Percentiles rank a stretch among this genome's conserved stretches.
phyloP scores from a whole-genome alignment of 2,113 vertebrate species.

The Etheostoma cragini region DNA sequence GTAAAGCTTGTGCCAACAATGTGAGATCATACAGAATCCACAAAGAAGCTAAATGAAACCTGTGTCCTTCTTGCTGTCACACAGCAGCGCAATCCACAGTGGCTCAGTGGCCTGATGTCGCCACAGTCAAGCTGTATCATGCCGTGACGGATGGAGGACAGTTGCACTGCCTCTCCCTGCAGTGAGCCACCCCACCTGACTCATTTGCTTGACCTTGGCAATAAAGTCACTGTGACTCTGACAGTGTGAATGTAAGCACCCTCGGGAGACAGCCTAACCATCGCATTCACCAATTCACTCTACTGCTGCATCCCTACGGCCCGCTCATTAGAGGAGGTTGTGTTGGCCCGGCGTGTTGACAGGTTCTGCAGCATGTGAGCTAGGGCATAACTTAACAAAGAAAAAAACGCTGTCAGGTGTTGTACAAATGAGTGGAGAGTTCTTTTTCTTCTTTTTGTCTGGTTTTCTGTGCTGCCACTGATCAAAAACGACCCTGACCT shows the following conservation, averaged over 20 bases:
- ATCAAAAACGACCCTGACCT: conserved; percentile 23
- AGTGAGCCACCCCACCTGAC: conserved; percentile 73
- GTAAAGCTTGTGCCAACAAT: conserved; percentile 4
- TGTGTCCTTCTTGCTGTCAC: conserved; percentile 61
- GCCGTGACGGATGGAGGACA: conserved; percentile 66
- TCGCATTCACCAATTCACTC: conserved; percentile 49
- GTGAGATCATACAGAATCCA: neutral
- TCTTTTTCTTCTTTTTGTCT: conserved; percentile 28
- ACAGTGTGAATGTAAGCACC: conserved; percentile 65
- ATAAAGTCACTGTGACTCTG: conserved; percentile 66
- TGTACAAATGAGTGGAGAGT: conserved; percentile 30
- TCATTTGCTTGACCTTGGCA: conserved; percentile 80
- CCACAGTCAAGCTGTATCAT: conserved; percentile 50
- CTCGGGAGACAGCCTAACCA: conserved; percentile 60
- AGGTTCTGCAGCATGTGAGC: conserved; percentile 44
- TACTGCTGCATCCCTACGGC: conserved; percentile 45
- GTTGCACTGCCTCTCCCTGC: conserved; percentile 46
- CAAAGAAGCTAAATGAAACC: conserved; percentile 50
- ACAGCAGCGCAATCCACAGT: conserved; percentile 37
- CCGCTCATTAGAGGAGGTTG: conserved; percentile 65
- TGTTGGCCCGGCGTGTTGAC: conserved; percentile 51
- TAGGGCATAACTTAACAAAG: conserved; percentile 44
- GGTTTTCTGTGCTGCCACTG: conserved; percentile 8
- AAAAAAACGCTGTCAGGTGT: conserved; percentile 38
- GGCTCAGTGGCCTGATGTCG: conserved; percentile 50